Conservation (phyloP, 2,888 invertebrate species). For the Thereva nobilitata region DNA sequence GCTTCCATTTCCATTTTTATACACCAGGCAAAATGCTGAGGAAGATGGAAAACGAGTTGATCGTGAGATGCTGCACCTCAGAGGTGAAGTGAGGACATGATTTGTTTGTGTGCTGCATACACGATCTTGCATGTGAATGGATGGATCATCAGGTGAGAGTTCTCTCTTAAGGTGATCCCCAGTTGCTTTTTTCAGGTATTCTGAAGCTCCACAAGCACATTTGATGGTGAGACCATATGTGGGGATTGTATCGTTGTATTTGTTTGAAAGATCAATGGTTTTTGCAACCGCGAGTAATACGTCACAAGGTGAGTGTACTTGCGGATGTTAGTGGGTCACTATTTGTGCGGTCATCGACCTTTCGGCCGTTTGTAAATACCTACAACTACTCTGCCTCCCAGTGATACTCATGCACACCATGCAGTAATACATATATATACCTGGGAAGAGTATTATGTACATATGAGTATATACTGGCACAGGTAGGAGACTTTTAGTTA, state of each 20-base stretch:
- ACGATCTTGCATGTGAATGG: not conserved
- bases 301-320: constrained; percentile 60
- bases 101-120: constrained; percentile 2
- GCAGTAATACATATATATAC: constrained; percentile 9
- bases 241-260: constrained; percentile 3
- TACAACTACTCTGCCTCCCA: constrained; percentile 40
- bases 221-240: not conserved
- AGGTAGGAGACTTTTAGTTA: constrained; percentile 16
- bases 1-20: too few relatives aligned
- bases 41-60: constrained; percentile 10
- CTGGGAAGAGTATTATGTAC: not conserved
- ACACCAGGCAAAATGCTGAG: too few relatives aligned
- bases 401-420: not conserved
- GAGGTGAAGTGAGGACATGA: not conserved
- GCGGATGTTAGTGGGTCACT: constrained; percentile 61
- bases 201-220: not conserved
- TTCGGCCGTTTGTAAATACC: constrained; percentile 53
- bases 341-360: constrained; percentile 59
- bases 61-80: constrained; percentile 10
- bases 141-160: constrained; percentile 20
- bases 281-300: constrained; percentile 50
- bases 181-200: constrained; percentile 4
- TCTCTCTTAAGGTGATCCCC: constrained; percentile 26
- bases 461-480: constrained; percentile 4
- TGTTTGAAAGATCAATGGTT: constrained; percentile 42